phyloP scores from a whole-genome alignment of 1,140 invertebrate species.

The Sitodiplosis mosellana region DNA sequence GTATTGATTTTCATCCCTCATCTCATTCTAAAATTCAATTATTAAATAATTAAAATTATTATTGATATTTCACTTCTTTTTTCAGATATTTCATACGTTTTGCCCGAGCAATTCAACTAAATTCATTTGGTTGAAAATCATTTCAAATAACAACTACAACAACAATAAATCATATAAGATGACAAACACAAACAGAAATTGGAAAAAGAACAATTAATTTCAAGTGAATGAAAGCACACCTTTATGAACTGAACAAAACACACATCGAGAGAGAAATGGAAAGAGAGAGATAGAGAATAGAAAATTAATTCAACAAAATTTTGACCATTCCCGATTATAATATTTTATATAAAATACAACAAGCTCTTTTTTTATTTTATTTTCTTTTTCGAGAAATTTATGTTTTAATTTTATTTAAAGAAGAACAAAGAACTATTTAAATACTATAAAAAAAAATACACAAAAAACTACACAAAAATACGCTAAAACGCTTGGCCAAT shows the following conservation, averaged over 20 bases:
- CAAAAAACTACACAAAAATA: neutral
- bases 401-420: no score
- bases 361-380: no score
- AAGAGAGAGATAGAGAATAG: neutral
- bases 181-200: neutral
- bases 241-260: neutral
- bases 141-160: neutral
- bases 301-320: neutral
- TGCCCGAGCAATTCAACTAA: slow-evolving; percentile 1
- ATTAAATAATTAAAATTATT: no score
- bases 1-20: no score
- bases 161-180: neutral
- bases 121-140: neutral
- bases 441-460: no score
- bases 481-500: neutral
- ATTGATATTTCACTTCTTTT: no score
- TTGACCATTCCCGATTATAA: no score
- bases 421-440: no score
- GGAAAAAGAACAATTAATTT: neutral
- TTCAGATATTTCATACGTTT: slow-evolving; percentile 1
- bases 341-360: no score
- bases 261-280: neutral
- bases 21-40: no score
- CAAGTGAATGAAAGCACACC: neutral
- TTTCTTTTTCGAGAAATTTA: no score